Evolutionary conservation across 2,797 vertebrate species (phyloP).

Genomic region (Mormyrus hasselquistii): DNA sequence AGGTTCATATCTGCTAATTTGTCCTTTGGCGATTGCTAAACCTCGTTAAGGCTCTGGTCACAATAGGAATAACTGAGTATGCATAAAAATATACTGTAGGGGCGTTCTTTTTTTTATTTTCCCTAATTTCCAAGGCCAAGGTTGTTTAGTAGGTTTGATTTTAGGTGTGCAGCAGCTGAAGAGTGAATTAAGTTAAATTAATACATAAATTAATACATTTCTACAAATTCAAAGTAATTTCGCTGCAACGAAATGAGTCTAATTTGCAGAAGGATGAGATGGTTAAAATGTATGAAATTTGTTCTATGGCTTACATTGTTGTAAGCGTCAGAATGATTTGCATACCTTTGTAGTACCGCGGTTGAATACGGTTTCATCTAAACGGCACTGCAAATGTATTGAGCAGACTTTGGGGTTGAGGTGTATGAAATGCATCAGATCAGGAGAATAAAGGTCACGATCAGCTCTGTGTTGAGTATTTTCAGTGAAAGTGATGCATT

Average conservation of each 20-base stretch:
- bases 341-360: background rate
- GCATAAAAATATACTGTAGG: conserved; percentile 58
- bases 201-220: conserved; percentile 62
- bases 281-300: conserved; percentile 59
- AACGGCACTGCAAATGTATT: background rate
- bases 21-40: conserved; percentile 63
- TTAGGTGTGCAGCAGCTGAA: conserved; percentile 47
- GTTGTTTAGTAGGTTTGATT: conserved; percentile 60
- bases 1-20: conserved; percentile 56
- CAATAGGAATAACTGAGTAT: conserved; percentile 58
- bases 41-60: conserved; percentile 55
- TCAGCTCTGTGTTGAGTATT: background rate
- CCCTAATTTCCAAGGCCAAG: conserved; percentile 45
- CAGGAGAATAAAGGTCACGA: background rate
- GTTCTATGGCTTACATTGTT: conserved; percentile 29
- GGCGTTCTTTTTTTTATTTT: conserved; percentile 57
- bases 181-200: conserved; percentile 43
- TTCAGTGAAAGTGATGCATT: background rate
- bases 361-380: background rate
- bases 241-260: conserved; percentile 54
- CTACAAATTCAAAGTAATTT: conserved; percentile 68
- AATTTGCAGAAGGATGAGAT: conserved; percentile 48
- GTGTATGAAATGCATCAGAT: background rate
- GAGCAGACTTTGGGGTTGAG: background rate
- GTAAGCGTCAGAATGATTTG: background rate